Evolutionary conservation across 2,888 invertebrate species (phyloP), one percentile per base, ranked within the genome.

Genomic region (Amaurobius ferox): DNA sequence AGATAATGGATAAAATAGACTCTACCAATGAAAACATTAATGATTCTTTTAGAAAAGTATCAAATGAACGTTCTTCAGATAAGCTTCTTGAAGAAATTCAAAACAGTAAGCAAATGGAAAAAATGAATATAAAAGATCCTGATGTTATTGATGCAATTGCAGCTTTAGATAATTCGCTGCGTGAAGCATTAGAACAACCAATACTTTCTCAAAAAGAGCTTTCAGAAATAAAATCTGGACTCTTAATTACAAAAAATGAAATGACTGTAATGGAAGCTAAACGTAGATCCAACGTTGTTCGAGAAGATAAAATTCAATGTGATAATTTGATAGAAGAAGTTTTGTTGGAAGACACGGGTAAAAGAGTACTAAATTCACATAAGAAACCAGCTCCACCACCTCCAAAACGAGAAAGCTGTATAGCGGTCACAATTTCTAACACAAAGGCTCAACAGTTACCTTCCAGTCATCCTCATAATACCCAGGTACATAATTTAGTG

Each of bases 261-360:
- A 30, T 7, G 2, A 23, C 61, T 16, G 68, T n/a, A 3, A 16
- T 32, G 1, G 72, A 32, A 32, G 11, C 11, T 19, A 66, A 35
- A 66, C 30, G 39, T 28, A 55, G n/a, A 23, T 5, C 40, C 1
- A 79, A 76, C 48, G 32, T 79, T 30, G 26, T 39, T 23, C 79
- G 39, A 76, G 86, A 86, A 61, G 83, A 87, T 26, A 74, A 86
- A 79, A 81, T 86, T 39, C 88, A 88, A 39, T 87, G 68, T 66
- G 88, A 88, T 67, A 88, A 88, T 68, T 78, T 88, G 29, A 88
- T 88, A n/a, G 88, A 88, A 78, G 88, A 88, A 67, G 29, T 86
- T 40, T 74, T 76, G 55, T 26, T 86, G 6, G 79, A 74, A 71
- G 86, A 74, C 28, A 79, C 70, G 9, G 79, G 70, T 29, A 86